Evolutionary conservation across 2,888 invertebrate genomes (phyloP), one percentile per base, ranked within the genome.

Genomic region (Tyria jacobaeae): DNA sequence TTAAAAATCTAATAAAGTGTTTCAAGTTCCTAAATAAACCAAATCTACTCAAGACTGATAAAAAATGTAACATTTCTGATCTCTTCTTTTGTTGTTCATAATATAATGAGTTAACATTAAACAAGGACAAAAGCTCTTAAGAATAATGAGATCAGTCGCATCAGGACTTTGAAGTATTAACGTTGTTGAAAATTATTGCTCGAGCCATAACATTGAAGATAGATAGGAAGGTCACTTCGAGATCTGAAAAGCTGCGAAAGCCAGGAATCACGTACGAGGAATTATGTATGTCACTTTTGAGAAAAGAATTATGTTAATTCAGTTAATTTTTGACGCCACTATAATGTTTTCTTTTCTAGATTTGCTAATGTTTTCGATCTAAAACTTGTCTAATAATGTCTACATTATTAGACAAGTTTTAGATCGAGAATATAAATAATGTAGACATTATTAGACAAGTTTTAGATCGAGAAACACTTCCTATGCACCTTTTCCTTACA

Each of bases 91-190:
- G 4, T 66, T 70, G 68, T 54, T 47, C 14, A 63, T 71, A 73
- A 70, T 65, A 65, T 75, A 71, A 71, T 66, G 64, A 75, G 64
- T 65, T 65, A 62, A 66, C 17, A 61, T 72, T 63, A 49, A 71
- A 61, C 55, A 51, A 50, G 61, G 66, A 73, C 60, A 67, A 75
- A 69, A 68, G 64, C 66, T 64, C 60, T 75, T 59, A 47, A 58
- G 35, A 52, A 68, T 67, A 72, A 75, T 73, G 57, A 63, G 70
- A 64, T 75, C 60, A 70, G 59, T 63, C 47, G 24, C 55, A 66
- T 60, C 58, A 63, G 60, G 47, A 60, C 65, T 70, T 73, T 75
- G 60, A 67, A 75, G 62, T 65, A 65, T 63, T 65, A 68, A 66
- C 59, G 57, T 54, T 57, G 64, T 66, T 68, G 57, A 57, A 54